Evolutionary conservation across 2,797 vertebrate species (phyloP), one percentile per base, ranked within the genome.

Genomic region (Sebastes taczanowskii): DNA sequence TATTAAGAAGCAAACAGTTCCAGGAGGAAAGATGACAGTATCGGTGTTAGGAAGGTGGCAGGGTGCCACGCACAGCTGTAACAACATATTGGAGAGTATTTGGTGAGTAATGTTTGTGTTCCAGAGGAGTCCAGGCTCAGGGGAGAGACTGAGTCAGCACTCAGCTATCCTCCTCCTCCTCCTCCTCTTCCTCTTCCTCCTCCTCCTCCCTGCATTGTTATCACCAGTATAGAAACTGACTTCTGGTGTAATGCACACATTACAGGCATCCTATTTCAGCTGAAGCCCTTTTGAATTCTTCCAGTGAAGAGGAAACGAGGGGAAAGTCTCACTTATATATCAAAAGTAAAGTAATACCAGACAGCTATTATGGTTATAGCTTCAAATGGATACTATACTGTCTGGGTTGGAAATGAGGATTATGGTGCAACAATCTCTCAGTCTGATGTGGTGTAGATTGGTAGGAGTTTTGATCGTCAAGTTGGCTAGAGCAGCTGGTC

Each of bases 131-230:
- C 38, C 46, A 82, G 74, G 70, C 84, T 84, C 86, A 76, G 64
- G 83, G 62, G 64, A 78, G 42, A 46, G 56, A 72, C 79, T 89
- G 84, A 91, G 82, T 92, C 89, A 90, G 89, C 86, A 85, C 73
- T 73, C 55, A 49, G 38, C 58, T 56, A 22, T 34, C 32, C 7
- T 69, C 69, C 23, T 35, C 79, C n/a, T 34, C 25, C 49, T 62
- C 27, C 23, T 58, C 69, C 9, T 38, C 79, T 20, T 61, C 69
- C 22, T 16, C 38, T 1, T 49, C 25, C 49, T 62, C 32, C 27
- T 58, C 32, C 55, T 77, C n/a, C 56, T 76, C 35, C 23, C 18
- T 20, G 23, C 72, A 65, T 59, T 71, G 27, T 71, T 83, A 73
- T 87, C 79, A 75, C 49, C 69, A 71, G 61, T 32, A 49, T 14